A percentile compares a stretch with the other conserved stretches of the same genome.
phyloP scores from a whole-genome alignment of 2,888 invertebrate genomes.

The Cylindroiulus punctatus region DNA sequence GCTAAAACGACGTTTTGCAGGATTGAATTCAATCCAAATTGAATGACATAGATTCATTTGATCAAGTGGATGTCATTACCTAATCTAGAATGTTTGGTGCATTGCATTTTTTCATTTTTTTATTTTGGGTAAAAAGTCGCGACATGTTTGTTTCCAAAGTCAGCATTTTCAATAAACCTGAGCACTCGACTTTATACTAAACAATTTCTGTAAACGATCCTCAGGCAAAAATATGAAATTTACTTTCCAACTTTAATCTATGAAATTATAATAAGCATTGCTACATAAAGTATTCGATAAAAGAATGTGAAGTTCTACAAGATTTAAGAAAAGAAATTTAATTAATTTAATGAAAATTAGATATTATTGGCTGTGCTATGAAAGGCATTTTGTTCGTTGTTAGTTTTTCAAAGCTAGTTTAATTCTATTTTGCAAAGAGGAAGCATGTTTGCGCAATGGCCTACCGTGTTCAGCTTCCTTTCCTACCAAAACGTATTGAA shows the following conservation, averaged over 20 bases:
- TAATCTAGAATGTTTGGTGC: neutral
- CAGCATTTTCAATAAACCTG: no score
- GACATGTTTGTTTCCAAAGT: no score
- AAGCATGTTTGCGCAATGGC: neutral
- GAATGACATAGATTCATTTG: constrained; percentile 17
- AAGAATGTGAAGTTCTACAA: no score
- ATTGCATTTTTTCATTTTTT: neutral
- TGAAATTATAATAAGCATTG: no score
- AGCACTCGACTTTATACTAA: no score
- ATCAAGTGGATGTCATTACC: neutral
- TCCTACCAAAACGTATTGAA: neutral
- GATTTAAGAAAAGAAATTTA: no score
- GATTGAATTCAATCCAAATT: neutral
- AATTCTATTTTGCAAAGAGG: neutral
- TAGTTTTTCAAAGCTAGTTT: neutral
- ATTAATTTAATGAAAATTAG: no score
- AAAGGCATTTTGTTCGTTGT: neutral
- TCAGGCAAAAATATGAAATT: no score
- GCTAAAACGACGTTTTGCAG: neutral
- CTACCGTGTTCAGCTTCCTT: neutral
- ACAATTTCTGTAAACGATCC: no score
- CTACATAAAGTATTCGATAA: no score
- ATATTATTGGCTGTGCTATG: neutral
- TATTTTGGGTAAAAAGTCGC: no score
- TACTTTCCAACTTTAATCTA: no score